Conservation (phyloP, 2,888 invertebrate species). For the Amiota mariae region DNA sequence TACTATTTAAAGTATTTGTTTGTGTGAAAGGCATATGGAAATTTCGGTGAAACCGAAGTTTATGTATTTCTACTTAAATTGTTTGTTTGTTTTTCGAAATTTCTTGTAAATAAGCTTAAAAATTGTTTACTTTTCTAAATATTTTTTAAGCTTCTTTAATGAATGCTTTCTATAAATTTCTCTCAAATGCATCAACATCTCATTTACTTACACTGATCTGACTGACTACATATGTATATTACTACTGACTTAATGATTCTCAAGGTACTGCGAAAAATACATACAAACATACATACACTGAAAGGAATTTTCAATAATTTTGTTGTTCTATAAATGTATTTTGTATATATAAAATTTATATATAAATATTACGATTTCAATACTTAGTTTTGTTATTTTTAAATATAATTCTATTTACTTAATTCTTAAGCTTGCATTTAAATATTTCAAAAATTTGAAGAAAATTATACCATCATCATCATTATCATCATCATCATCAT, state of each 20-base stretch:
- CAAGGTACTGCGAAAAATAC: slow-evolving; percentile 21
- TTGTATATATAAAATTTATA: slow-evolving; percentile 2
- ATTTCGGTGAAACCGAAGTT: neutral
- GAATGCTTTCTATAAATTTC: neutral
- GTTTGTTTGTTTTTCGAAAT: neutral
- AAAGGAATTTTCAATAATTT: slow-evolving; percentile 1
- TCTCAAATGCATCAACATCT: too few species aligned
- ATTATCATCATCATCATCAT: too few species aligned
- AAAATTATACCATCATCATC: too few species aligned
- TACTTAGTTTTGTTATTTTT: neutral
- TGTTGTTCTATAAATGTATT: neutral
- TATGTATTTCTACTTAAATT: neutral
- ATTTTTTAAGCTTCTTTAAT: neutral
- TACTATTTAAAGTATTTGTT: too few species aligned
- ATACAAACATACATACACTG: slow-evolving; percentile 5
- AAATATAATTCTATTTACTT: neutral
- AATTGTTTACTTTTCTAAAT: slow-evolving; percentile 1
- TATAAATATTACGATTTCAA: slow-evolving; percentile 5
- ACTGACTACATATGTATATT: neutral
- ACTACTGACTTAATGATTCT: neutral
- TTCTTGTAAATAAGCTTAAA: slow-evolving; percentile 31
- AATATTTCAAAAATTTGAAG: too few species aligned
- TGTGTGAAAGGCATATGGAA: too few species aligned
- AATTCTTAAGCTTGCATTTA: neutral
- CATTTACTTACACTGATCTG: neutral